Evolutionary conservation across 2,113 vertebrate genomes (phyloP).

Genomic region (Ctenodactylus gundi): DNA sequence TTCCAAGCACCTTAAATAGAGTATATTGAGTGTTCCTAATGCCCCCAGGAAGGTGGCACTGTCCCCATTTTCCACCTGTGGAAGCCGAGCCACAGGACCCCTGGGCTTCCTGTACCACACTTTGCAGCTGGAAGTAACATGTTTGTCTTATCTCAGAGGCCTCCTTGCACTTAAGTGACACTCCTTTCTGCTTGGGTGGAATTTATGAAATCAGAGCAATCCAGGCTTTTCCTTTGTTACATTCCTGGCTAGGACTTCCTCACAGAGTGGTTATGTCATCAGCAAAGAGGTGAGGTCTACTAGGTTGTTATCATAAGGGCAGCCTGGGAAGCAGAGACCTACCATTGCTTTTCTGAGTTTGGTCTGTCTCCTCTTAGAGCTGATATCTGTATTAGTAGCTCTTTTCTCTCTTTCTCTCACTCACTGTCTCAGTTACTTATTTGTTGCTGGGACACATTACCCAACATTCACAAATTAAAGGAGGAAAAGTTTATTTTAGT

Average conservation of each 20-base stretch:
- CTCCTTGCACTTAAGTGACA: neutral
- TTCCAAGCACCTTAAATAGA: neutral
- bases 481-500: no score
- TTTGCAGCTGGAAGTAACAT: neutral
- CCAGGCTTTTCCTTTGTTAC: neutral
- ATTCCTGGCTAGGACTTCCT: neutral
- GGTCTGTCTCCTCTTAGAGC: neutral
- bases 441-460: no score
- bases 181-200: neutral
- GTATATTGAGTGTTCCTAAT: neutral
- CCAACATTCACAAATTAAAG: no score
- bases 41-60: neutral
- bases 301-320: no score
- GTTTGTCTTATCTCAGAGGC: rapidly evolving
- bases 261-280: neutral
- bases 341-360: neutral
- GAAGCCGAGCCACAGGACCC: neutral
- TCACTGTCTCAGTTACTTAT: no score
- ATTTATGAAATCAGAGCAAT: neutral
- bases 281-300: neutral
- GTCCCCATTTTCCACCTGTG: neutral
- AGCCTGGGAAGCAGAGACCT: neutral
- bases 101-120: neutral
- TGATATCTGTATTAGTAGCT: no score
- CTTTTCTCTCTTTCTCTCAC: neutral